phyloP scores from a whole-genome alignment of 2,113 vertebrate genomes.

The Chaetorhynchus papuensis region DNA sequence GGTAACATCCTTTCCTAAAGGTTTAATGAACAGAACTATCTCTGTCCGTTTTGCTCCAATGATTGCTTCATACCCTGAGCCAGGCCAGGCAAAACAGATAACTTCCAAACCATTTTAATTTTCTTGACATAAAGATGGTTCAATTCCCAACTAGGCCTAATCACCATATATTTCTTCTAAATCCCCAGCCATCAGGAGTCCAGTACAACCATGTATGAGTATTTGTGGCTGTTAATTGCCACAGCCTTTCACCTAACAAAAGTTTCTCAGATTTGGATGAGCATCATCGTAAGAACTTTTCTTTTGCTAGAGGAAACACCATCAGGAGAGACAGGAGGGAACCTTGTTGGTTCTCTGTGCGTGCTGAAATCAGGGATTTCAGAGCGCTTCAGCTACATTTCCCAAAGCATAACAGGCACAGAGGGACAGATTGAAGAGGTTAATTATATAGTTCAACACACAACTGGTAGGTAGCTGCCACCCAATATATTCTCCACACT shows the following conservation, averaged over 20 bases:
- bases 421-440: neutral
- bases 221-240: neutral
- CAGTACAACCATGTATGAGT: neutral
- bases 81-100: constrained; percentile 27
- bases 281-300: neutral
- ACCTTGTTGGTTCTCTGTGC: accelerated
- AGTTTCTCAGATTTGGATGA: neutral
- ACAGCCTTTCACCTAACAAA: neutral
- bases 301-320: neutral
- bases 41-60: neutral
- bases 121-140: neutral
- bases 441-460: neutral
- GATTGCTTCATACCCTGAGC: neutral
- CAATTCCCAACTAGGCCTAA: neutral
- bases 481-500: neutral
- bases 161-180: neutral
- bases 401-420: neutral
- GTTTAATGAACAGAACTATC: neutral
- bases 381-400: neutral
- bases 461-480: neutral
- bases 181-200: neutral
- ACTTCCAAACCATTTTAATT: neutral
- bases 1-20: neutral
- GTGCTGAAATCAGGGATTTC: neutral
- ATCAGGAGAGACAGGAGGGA: neutral